Evolutionary conservation across 2,797 vertebrate genomes (phyloP).

Genomic region (Ctenochaetus hawaiiensis): DNA sequence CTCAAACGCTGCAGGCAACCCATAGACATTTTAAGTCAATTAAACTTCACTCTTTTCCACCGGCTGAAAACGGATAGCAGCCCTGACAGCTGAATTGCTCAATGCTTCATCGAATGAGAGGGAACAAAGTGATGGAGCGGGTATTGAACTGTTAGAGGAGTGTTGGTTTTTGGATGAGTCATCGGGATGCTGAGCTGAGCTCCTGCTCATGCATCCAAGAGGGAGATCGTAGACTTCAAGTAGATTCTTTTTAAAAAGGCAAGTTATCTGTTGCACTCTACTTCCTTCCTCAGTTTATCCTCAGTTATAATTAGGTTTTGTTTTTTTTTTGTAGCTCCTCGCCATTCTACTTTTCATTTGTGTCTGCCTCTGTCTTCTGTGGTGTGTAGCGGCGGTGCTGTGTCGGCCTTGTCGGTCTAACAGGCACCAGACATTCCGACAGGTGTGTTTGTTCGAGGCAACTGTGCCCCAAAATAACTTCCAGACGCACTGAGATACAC

Average conservation of each 20-base stretch:
- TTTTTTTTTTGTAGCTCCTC: constrained; percentile 21
- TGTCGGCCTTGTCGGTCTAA: constrained; percentile 61
- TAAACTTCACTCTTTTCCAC: constrained; percentile 66
- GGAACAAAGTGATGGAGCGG: constrained; percentile 66
- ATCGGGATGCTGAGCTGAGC: constrained; percentile 58
- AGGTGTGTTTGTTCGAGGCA: constrained; percentile 71
- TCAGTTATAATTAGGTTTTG: background rate
- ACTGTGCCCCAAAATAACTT: constrained; percentile 78
- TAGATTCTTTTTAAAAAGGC: constrained; percentile 47
- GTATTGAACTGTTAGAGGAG: constrained; percentile 65
- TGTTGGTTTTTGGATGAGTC: constrained; percentile 79
- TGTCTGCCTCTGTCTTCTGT: constrained; percentile 41
- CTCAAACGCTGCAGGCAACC: constrained; percentile 42
- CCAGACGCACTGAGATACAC: constrained; percentile 60
- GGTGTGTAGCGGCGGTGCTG: constrained; percentile 48
- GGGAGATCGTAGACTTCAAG: constrained; percentile 53
- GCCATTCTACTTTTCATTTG: constrained; percentile 53
- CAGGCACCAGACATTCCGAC: constrained; percentile 62
- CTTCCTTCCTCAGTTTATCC: constrained; percentile 35
- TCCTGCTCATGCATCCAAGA: constrained; percentile 52
- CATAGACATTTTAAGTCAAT: constrained; percentile 72
- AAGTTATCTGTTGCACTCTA: constrained; percentile 44
- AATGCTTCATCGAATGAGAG: constrained; percentile 63
- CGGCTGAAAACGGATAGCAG: constrained; percentile 61
- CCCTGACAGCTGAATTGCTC: constrained; percentile 69